Evolutionary conservation across 2,113 vertebrate species (phyloP).

Genomic region (Coregonus clupeaformis): DNA sequence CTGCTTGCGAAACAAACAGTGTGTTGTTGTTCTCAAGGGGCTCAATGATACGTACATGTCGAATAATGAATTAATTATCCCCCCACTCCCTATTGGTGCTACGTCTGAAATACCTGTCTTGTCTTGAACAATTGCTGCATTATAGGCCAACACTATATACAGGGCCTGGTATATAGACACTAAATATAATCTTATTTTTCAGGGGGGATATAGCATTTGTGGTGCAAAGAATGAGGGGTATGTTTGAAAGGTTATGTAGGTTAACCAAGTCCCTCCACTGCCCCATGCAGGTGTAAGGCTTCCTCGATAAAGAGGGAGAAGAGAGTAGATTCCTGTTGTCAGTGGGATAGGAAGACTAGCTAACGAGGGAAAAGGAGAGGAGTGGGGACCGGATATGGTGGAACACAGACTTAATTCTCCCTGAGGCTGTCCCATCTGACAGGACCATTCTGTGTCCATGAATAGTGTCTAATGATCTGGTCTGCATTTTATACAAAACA

Average conservation of each 20-base stretch:
- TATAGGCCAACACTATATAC: constrained; percentile 38
- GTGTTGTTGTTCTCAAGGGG: constrained; percentile 69
- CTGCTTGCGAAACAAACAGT: constrained; percentile 65
- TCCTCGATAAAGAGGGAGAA: constrained; percentile 20
- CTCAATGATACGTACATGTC: constrained; percentile 68
- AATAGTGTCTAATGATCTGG: constrained; percentile 38
- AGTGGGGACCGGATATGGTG: constrained; percentile 26
- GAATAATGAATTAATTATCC: constrained; percentile 76
- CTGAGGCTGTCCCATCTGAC: constrained; percentile 25
- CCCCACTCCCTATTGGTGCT: constrained; percentile 39
- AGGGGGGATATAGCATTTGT: too few species aligned
- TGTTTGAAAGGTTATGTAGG: background rate
- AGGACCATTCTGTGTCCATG: constrained; percentile 27
- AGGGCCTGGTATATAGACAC: constrained; percentile 7
- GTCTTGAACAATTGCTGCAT: constrained; percentile 34
- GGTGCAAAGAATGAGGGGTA: constrained; percentile 8
- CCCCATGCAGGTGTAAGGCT: constrained; percentile 50
- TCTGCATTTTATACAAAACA: constrained; percentile 43
- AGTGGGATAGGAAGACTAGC: constrained; percentile 24
- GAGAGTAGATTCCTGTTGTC: constrained; percentile 43
- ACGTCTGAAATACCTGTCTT: constrained; percentile 66
- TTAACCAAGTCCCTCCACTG: constrained; percentile 25
- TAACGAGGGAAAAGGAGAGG: constrained; percentile 15
- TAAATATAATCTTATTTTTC: background rate
- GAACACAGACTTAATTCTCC: constrained; percentile 55